Evolutionary conservation across 2,888 invertebrate species (phyloP), one percentile per base, ranked within the genome.

Genomic region (Desoria tigrina): DNA sequence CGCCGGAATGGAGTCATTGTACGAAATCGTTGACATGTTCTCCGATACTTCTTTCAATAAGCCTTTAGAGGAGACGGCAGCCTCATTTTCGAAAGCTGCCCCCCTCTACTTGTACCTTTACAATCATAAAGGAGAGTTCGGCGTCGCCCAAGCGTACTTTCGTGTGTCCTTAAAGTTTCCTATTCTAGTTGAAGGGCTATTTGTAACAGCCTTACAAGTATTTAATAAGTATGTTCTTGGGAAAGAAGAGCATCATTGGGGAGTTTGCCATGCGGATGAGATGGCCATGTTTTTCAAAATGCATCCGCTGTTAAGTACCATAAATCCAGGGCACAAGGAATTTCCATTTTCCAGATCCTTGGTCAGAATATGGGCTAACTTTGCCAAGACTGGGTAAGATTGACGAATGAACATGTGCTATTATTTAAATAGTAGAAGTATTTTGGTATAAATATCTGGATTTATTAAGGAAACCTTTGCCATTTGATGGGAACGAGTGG

Each of bases 11-110:
- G 66, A 68, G 11, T 64, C 68, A 3, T 42, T 73, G 7, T 58
- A 56, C 16, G 66, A 68, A 45, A 57, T 71, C 28, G 70, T 73
- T 16, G 56, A 65, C 21, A 49, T 73, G 24, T 71, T 73, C 42
- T 70, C 70, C 3, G 73, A 73, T 57, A 53, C 51, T 2, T 71
- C 69, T 60, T 73, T 73, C 42, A 63, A 68, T 24, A 65, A 65
- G 18, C 68, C 68, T 3, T 39, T 71, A 14, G 59, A 66, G n/a
- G 69, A 73, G 23, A 51, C 63, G 6, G 59, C 65, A n/a, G 49
- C 53, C 2, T 39, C 32, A 42, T 55, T 63, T 24, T 60, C 67
- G 6, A 49, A 16, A 24, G 45, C 55, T 24, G 42, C 59, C 27
- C 66, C 66, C 27, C 39, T 71, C 11, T 64, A 68, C 32, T 54